Conservation (phyloP, 2,888 invertebrate species). For the Drosophila affinis region DNA sequence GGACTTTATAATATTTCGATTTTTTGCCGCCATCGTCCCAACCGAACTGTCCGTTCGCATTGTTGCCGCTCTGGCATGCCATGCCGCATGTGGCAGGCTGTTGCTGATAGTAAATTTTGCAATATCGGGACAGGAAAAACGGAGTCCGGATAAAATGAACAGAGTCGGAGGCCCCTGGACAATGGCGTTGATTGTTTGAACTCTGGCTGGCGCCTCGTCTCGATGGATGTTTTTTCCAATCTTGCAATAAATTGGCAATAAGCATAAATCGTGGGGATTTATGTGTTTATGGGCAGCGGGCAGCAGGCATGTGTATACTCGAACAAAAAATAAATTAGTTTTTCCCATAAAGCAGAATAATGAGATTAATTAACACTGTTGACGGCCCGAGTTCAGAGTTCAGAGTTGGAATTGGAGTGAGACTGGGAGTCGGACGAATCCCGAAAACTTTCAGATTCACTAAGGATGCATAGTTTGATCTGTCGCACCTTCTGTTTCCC, state of each 20-base stretch:
- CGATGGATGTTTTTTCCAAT: constrained; percentile 36
- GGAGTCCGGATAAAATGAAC: constrained; percentile 63
- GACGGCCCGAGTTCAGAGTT: constrained; percentile 23
- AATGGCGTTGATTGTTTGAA: constrained; percentile 79
- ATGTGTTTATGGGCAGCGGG: constrained; percentile 20
- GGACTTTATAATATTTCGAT: constrained; percentile 75
- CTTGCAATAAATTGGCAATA: constrained; percentile 73
- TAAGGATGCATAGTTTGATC: constrained; percentile 27
- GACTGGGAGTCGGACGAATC: not conserved
- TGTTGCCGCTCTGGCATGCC: constrained; percentile 15
- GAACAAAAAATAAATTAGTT: constrained; percentile 67
- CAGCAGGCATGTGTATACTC: constrained; percentile 3
- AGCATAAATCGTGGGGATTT: constrained; percentile 71
- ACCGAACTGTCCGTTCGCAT: constrained; percentile 11
- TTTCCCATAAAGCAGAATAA: constrained; percentile 45
- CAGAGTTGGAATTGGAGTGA: not conserved
- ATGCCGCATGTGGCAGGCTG: constrained; percentile 22
- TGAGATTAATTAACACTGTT: constrained; percentile 60
- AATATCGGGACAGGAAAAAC: constrained; percentile 63
- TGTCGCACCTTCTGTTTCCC: constrained; percentile 21
- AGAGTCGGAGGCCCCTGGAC: constrained; percentile 43
- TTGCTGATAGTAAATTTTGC: constrained; percentile 71
- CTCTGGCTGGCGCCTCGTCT: constrained; percentile 59
- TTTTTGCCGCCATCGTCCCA: constrained; percentile 30
- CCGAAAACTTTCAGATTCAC: not conserved